Conservation (phyloP, 2,888 invertebrate species). For the Gastrophysa polygoni region DNA sequence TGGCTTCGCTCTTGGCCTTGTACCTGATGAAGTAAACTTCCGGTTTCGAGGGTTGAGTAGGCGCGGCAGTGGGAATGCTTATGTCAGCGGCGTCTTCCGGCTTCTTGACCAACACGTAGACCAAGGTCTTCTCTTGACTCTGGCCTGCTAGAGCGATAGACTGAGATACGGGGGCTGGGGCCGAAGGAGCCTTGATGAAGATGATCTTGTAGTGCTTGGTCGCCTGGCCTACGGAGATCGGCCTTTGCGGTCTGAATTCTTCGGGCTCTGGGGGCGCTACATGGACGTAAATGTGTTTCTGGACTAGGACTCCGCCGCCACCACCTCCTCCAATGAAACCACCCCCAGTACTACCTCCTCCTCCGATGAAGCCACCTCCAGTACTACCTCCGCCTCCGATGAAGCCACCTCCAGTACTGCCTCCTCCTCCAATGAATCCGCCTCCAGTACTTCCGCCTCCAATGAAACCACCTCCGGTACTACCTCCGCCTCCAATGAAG, state of each 20-base stretch:
- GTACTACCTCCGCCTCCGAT: conserved; percentile 61
- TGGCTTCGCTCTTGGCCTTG: conserved; percentile 68
- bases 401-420: conserved; percentile 54
- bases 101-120: conserved; percentile 86
- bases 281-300: conserved; percentile 87
- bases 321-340: conserved; percentile 40
- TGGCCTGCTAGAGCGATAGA: conserved; percentile 78
- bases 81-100: conserved; percentile 76
- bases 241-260: conserved; percentile 66
- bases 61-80: conserved; percentile 76
- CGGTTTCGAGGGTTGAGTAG: conserved; percentile 85
- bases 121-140: conserved; percentile 85
- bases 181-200: conserved; percentile 72
- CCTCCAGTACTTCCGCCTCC: conserved; percentile 29
- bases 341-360: conserved; percentile 32
- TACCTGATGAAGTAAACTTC: conserved; percentile 90
- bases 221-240: conserved; percentile 71
- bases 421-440: conserved; percentile 35
- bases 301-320: conserved; percentile 67
- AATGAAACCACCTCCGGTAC: conserved; percentile 35
- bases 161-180: conserved; percentile 75
- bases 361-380: conserved; percentile 42
- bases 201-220: conserved; percentile 90
- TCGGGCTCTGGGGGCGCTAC: conserved; percentile 85
- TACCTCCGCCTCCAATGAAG: conserved; percentile 33